These are phyloP conservation scores for Grantiella picta DNA, from an alignment of 2,113 vertebrate species.

Conservation along the genomic window DNA sequence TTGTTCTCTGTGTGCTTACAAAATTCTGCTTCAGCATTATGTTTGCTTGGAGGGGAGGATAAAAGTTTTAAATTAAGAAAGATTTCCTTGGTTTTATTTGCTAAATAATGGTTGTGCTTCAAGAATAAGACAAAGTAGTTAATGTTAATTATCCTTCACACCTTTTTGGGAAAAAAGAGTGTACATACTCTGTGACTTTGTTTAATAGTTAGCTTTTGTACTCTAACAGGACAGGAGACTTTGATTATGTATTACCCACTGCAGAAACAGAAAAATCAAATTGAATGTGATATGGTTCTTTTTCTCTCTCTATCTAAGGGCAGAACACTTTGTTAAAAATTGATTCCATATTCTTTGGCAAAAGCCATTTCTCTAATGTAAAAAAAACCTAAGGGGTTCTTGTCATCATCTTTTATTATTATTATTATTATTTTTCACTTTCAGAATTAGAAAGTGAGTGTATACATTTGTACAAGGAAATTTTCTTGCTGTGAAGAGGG, in stretches of 20 bases:
- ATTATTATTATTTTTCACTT: not conserved
- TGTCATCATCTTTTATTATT: rapidly evolving
- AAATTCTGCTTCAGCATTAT: not conserved
- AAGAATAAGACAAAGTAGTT: not conserved
- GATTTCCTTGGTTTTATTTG: not conserved
- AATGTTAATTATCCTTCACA: not conserved
- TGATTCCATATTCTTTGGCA: rapidly evolving
- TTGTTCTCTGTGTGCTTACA: not conserved
- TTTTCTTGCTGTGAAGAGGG: not conserved
- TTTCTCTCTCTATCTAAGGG: not conserved
- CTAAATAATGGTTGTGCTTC: not conserved
- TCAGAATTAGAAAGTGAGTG: not conserved
- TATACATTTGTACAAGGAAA: not conserved
- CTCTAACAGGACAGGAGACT: not conserved
- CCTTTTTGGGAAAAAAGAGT: not conserved
- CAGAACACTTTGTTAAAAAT: not conserved
- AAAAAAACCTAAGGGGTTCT: not conserved
- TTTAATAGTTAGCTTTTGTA: not conserved
- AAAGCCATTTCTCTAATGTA: not conserved
- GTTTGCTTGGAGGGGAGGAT: not conserved
- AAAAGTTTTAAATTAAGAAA: not conserved
- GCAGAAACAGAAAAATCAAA: not conserved
- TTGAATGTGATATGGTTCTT: not conserved
- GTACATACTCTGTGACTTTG: not conserved
- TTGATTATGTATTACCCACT: not conserved